Evolutionary conservation across 2,113 vertebrate species (phyloP), one percentile per base, ranked within the genome.

Genomic region (Piaya cayana): DNA sequence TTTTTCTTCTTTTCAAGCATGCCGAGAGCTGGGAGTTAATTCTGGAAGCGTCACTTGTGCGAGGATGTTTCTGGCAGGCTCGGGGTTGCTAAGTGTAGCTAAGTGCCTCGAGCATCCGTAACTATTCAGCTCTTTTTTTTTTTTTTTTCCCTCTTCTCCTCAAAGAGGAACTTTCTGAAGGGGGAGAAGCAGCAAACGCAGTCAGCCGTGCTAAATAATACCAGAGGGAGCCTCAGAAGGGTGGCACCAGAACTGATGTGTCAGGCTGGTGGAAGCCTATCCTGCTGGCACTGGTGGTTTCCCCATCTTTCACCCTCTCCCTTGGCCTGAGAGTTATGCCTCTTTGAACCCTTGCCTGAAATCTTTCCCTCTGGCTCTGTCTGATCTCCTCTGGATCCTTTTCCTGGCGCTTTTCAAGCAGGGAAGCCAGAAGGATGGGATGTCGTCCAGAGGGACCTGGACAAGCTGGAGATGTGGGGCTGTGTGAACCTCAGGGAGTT

Each of bases 11-110:
- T 81, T 50, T 13, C 45, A 72, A 72, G 79, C 86, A 45, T 14
- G 1, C 60, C 3, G 32, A 76, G 92, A 93, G 83, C 88, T 65
- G 83, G 92, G 96, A 93, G 88, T 94, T 90, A 95, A 96, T 95
- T 94, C 69, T 93, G 96, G 92, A 92, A 93, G 84, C 29, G 2
- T 92, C 92, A 72, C 86, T 94, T 84, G 70, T 64, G 90, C 11
- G 43, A 76, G 75, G 87, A 96, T 88, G 90, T 94, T 95, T 90
- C 96, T 96, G 93, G 90, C 94, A 95, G 92, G 86, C 82, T 90
- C 36, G 0, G 78, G 80, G 95, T 95, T 97, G 94, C 96, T 97
- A 96, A 93, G 94, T 84, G 96, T 96, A 96, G 95, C 86, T 96
- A 96, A 94, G 91, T 93, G 93, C 96, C 93, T 86, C 26, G 11